Conservation (phyloP, 2,797 vertebrate genomes). For the Loriculus beryllinus region DNA sequence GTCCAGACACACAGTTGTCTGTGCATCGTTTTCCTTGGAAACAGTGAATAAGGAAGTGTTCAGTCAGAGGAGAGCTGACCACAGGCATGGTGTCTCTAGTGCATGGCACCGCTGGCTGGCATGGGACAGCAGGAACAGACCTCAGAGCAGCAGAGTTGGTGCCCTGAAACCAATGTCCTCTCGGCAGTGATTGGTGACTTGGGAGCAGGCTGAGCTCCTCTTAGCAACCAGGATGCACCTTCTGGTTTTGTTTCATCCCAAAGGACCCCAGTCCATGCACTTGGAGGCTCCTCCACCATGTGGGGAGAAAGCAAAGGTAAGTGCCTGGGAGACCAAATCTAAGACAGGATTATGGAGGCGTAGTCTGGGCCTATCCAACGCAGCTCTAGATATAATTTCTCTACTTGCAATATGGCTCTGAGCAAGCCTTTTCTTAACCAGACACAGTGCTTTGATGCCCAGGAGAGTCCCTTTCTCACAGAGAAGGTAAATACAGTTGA, state of each 20-base stretch:
- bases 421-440: not conserved
- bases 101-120: not conserved
- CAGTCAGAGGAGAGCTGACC: not conserved
- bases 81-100: accelerated
- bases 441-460: accelerated
- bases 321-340: accelerated
- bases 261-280: not conserved
- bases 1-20: not conserved
- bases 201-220: not conserved
- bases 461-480: not conserved
- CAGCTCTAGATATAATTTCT: not conserved
- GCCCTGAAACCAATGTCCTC: not conserved
- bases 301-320: accelerated
- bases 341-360: not conserved
- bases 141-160: no score
- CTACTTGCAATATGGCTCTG: not conserved
- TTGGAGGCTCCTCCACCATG: accelerated
- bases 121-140: not conserved
- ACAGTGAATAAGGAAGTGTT: not conserved
- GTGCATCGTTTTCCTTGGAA: not conserved
- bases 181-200: not conserved
- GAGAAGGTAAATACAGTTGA: not conserved
- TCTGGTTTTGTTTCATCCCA: not conserved
- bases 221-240: accelerated
- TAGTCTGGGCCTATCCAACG: accelerated